These are phyloP conservation scores for Orestias chungarensis DNA, from an alignment of 2,797 vertebrate genomes.

Conservation along the genomic window DNA sequence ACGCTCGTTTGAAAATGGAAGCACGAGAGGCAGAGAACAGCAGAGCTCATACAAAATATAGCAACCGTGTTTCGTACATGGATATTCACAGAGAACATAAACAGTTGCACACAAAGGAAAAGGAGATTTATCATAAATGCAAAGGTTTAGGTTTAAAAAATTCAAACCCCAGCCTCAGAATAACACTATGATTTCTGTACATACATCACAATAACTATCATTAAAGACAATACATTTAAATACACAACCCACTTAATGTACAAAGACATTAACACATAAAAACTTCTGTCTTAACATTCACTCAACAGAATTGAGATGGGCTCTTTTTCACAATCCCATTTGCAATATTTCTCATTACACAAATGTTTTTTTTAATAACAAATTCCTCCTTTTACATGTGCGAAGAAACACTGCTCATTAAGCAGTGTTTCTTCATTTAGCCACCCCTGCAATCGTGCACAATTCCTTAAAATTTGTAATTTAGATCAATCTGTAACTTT, in stretches of 20 bases:
- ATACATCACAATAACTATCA: constrained; percentile 40
- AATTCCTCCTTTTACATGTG: constrained; percentile 31
- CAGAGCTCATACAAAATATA: constrained; percentile 60
- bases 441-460: constrained; percentile 11
- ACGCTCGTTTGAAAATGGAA: constrained; percentile 59
- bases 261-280: constrained; percentile 34
- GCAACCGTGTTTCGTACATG: constrained; percentile 23
- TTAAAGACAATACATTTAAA: no score
- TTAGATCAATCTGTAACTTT: constrained; percentile 4
- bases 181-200: constrained; percentile 56
- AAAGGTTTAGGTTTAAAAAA: constrained; percentile 35
- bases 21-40: constrained; percentile 17
- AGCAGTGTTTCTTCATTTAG: no score
- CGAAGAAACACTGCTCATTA: not conserved
- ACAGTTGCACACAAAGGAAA: constrained; percentile 11
- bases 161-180: constrained; percentile 34
- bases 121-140: constrained; percentile 20
- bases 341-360: constrained; percentile 56
- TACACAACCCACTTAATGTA: constrained; percentile 31
- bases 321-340: constrained; percentile 19
- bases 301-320: constrained; percentile 23
- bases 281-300: constrained; percentile 1
- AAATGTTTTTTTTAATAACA: constrained; percentile 49
- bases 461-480: constrained; percentile 5
- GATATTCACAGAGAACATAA: constrained; percentile 4